Evolutionary conservation across 1,140 invertebrate genomes (phyloP), one percentile per base, ranked within the genome.

Genomic region (Pentalonia nigronervosa): DNA sequence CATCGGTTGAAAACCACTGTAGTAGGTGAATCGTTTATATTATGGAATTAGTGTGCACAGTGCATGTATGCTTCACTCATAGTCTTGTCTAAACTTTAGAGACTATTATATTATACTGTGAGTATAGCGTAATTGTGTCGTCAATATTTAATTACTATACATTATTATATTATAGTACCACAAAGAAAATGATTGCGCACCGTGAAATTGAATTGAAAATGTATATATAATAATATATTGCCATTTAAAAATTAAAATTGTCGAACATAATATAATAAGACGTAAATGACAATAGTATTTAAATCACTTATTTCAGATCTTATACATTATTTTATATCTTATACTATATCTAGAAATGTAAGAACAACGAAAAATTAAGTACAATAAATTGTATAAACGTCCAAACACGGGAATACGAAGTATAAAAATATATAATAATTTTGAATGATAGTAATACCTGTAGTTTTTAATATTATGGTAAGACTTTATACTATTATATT

Each of bases 111-210:
- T 67, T 67, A 67, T 67, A n/a, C 60, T 67, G 60, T n/a, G 60
- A 3, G 60, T 67, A 67, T 67, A 67, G n/a, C 60, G 30, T 67
- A 67, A 67, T 67, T 67, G 60, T 67, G 60, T 25, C 25, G 30
- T 67, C 60, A 67, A 67, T 67, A 67, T 67, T 67, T 67, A 67
- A 67, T 67, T 67, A 67, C 60, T 67, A 60, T 60, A 67, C 60
- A 4, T 67, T 67, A 67, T 67, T 67, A 67, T 67, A 67, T 67
- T 11, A n/a, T 67, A 67, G 60, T 67, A 11, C 25, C 60, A 30
- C 25, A 67, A 30, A n/a, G 60, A 67, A 67, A n/a, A 30, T 67
- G 11, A 60, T 60, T 60, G 56, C 25, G 30, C 25, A 11, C 56
- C 11, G 56, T 60, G 9, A 60, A 60, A 60, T 60, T 11, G 7